Evolutionary conservation across 1,140 invertebrate genomes (phyloP).

Genomic region (Trachelipus rathkii): DNA sequence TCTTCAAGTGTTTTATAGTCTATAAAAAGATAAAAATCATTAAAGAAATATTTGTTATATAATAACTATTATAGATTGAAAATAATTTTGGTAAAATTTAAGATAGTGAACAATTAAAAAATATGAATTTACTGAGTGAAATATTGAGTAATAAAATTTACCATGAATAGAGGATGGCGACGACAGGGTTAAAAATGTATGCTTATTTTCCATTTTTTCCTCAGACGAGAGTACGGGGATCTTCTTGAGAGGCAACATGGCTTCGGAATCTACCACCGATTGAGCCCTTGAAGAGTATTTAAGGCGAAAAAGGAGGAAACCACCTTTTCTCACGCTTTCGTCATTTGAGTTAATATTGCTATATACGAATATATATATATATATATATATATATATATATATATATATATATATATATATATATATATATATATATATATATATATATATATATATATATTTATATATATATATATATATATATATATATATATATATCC

Average conservation of each 20-base stretch:
- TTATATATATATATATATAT: too few species aligned
- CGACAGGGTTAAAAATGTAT: background rate
- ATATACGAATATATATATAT: background rate
- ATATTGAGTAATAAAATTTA: background rate
- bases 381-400: slow-evolving; percentile 15
- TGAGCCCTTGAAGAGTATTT: background rate
- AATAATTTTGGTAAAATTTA: too few species aligned
- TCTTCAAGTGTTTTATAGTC: background rate
- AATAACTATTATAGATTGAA: too few species aligned
- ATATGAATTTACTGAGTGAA: too few species aligned
- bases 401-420: slow-evolving; percentile 15
- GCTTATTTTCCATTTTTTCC: background rate
- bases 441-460: background rate
- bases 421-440: slow-evolving; percentile 15
- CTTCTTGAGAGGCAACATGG: background rate
- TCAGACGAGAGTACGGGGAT: background rate
- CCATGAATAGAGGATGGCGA: background rate
- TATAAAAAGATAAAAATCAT: background rate
- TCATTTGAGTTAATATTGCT: background rate
- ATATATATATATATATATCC: too few species aligned
- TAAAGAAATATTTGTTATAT: background rate
- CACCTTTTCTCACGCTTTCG: background rate
- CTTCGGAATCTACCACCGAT: background rate
- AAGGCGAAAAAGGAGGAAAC: background rate
- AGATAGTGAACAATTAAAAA: too few species aligned